Percentiles rank a stretch among this genome's conserved stretches.
These are phyloP conservation scores for Tromatobia lineatoria DNA, from an alignment of 2,888 invertebrate genomes.

Conservation along the genomic window DNA sequence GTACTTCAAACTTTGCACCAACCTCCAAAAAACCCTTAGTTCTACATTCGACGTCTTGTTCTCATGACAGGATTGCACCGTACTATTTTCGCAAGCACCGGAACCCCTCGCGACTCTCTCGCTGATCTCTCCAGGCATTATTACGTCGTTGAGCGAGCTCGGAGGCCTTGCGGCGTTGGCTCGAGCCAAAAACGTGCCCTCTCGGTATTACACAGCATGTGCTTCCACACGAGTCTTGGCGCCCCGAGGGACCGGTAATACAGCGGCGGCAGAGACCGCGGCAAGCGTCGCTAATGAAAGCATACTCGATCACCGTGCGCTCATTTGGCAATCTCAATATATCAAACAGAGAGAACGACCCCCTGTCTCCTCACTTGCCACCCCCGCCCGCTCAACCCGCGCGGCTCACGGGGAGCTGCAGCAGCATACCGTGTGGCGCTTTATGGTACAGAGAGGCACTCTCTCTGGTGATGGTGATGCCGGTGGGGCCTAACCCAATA, in stretches of 20 bases:
- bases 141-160: conserved; percentile 33
- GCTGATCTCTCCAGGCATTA: conserved; percentile 20
- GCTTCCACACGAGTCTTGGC: conserved; percentile 53
- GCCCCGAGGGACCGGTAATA: conserved; percentile 48
- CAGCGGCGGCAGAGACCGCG: conserved; percentile 35
- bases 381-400: not conserved
- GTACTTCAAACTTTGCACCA: too few species aligned
- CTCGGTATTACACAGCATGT: conserved; percentile 1
- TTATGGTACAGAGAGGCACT: conserved; percentile 56
- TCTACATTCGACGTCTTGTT: not conserved
- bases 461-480: conserved; percentile 49
- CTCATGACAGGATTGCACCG: conserved; percentile 8
- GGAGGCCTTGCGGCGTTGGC: conserved; percentile 37
- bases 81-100: conserved; percentile 23
- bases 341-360: conserved; percentile 71
- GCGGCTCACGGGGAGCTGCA: conserved; percentile 19
- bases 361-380: not conserved
- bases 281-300: conserved; percentile 73
- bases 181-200: conserved; percentile 48
- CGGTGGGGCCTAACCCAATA: conserved; percentile 77
- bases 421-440: conserved; percentile 43
- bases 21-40: not conserved
- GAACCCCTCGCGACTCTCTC: not conserved
- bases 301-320: conserved; percentile 74
- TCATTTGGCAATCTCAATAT: conserved; percentile 74